phyloP scores from a whole-genome alignment of 2,888 invertebrate species.

The Aspidiotus destructor region DNA sequence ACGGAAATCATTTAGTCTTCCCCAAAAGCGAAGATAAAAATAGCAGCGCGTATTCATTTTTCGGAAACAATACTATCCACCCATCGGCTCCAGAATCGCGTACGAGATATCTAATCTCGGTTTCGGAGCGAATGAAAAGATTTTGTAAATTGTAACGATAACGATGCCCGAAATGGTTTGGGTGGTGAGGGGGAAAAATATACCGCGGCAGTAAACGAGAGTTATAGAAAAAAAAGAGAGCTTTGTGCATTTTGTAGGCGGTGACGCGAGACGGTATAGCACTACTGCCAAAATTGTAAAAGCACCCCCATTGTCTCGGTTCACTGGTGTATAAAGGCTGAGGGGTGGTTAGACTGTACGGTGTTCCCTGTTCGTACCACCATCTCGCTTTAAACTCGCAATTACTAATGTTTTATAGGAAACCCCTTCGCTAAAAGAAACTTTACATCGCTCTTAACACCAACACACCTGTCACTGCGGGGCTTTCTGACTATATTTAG shows the following conservation, averaged over 20 bases:
- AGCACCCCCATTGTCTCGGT: constrained; percentile 20
- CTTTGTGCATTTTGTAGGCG: constrained; percentile 18
- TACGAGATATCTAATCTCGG: neutral
- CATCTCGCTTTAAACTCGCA: constrained; percentile 22
- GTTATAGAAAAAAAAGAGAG: constrained; percentile 2
- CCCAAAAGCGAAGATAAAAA: constrained; percentile 6
- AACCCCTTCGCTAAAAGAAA: constrained; percentile 2
- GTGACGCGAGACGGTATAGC: constrained; percentile 13
- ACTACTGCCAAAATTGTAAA: constrained; percentile 12
- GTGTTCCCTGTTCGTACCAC: constrained; percentile 14
- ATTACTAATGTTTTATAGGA: constrained; percentile 19
- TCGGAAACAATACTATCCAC: constrained; percentile 7
- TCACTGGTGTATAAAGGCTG: constrained; percentile 18
- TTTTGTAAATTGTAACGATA: constrained; percentile 18
- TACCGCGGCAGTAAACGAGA: neutral
- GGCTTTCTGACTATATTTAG: constrained; percentile 6
- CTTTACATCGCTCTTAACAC: constrained; percentile 11
- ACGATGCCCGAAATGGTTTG: constrained; percentile 9
- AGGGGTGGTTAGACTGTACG: neutral
- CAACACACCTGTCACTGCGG: constrained; percentile 16
- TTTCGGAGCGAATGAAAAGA: constrained; percentile 8
- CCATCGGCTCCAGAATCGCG: constrained; percentile 1
- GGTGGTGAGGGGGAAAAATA: neutral
- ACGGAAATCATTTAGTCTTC: constrained; percentile 8
- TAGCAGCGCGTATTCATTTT: neutral